These are phyloP conservation scores for Gadus chalcogrammus DNA, from an alignment of 2,113 vertebrate genomes.

Conservation along the genomic window DNA sequence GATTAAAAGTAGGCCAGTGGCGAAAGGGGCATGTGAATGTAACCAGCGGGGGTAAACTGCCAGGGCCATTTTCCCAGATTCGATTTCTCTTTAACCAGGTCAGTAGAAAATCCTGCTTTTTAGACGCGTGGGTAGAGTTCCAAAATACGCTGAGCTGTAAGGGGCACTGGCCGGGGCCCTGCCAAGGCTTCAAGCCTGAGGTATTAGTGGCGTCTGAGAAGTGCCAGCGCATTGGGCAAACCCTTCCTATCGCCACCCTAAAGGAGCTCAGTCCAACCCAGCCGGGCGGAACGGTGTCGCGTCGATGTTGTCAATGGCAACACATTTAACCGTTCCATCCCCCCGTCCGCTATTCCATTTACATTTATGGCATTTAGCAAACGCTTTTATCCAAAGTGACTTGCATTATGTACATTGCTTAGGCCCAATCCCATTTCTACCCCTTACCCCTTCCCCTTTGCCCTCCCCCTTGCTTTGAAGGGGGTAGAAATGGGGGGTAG, in stretches of 20 bases:
- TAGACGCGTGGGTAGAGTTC: conserved; percentile 61
- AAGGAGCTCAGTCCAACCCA: not conserved
- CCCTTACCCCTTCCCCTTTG: no score
- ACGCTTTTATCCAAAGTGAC: no score
- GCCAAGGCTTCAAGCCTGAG: conserved; percentile 52
- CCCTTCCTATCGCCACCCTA: conserved; percentile 12
- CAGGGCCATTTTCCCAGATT: conserved; percentile 64
- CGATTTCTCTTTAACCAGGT: conserved; percentile 71
- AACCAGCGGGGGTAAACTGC: conserved; percentile 61
- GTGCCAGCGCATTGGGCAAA: conserved; percentile 2
- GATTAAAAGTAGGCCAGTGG: conserved; percentile 56
- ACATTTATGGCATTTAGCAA: not conserved
- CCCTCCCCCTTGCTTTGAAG: no score
- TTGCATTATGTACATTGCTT: no score
- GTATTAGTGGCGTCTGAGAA: conserved; percentile 52
- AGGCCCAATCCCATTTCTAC: no score
- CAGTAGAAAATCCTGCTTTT: conserved; percentile 63
- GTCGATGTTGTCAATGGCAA: no score
- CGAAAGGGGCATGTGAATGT: conserved; percentile 65
- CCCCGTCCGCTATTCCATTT: no score
- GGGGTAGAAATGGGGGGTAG: no score
- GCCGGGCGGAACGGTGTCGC: no score
- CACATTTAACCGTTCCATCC: not conserved
- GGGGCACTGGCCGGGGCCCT: conserved; percentile 42
- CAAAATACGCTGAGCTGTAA: conserved; percentile 55